Percentiles rank a stretch among this genome's conserved stretches.
These are phyloP conservation scores for Holothuria glaberrima DNA, from an alignment of 35 echinoderm and acorn worm species.

Conservation along the genomic window DNA sequence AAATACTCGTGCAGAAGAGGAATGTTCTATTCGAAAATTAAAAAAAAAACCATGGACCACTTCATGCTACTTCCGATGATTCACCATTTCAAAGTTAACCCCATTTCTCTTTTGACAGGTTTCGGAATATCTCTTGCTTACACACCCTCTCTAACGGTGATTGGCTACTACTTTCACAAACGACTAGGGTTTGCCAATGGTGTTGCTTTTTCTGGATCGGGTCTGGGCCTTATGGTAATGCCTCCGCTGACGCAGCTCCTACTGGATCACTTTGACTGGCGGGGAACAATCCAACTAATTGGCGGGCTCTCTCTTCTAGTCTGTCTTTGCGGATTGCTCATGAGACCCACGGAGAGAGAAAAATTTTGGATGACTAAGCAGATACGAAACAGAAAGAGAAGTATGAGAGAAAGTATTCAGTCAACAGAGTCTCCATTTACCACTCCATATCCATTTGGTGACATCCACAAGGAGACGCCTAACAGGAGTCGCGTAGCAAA, in stretches of 20 bases:
- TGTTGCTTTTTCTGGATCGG: conserved; percentile 42
- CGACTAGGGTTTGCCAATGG: conserved; percentile 60
- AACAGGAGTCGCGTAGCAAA: neutral
- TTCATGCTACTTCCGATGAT: neutral
- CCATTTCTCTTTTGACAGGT: conserved; percentile 7
- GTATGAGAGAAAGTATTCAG: neutral
- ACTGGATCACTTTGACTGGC: conserved; percentile 51
- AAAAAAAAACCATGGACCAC: neutral
- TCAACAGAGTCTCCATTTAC: conserved; percentile 4
- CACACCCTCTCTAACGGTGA: conserved; percentile 29
- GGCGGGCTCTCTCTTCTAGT: conserved; percentile 13
- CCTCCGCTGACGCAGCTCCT: conserved; percentile 40
- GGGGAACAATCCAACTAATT: conserved; percentile 36
- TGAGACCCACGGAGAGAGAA: conserved; percentile 52
- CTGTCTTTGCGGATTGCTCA: conserved; percentile 17
- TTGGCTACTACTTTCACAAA: conserved; percentile 54
- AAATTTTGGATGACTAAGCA: conserved; percentile 53
- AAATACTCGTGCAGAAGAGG: too few relatives aligned
- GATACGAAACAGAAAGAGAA: neutral
- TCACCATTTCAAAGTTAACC: neutral
- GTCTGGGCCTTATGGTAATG: conserved; percentile 47
- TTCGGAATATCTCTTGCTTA: conserved; percentile 35
- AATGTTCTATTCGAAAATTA: neutral
- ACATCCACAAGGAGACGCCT: neutral
- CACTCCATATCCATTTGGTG: neutral